Percentiles rank a stretch among this genome's conserved stretches.
These are phyloP conservation scores for Bettongia penicillata DNA, from an alignment of 2,113 vertebrate genomes.

Conservation along the genomic window DNA sequence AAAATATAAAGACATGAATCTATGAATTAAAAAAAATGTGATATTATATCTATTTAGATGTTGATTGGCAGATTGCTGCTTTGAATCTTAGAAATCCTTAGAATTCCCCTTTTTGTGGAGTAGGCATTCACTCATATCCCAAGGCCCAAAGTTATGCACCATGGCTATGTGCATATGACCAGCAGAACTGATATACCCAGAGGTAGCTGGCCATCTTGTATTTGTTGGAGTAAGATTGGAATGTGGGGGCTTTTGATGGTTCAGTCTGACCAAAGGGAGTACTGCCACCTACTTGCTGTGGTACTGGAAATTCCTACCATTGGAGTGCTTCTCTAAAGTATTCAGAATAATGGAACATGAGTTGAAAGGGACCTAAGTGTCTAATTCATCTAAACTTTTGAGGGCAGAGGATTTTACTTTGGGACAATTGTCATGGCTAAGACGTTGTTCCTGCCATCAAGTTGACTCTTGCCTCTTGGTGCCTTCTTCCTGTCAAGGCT, in stretches of 20 bases:
- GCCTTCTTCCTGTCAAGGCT: not conserved
- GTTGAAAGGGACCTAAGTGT: not conserved
- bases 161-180: not conserved
- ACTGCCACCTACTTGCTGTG: not conserved
- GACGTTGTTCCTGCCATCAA: not conserved
- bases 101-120: not conserved
- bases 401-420: not conserved
- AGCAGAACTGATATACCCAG: not conserved
- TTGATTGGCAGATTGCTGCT: not conserved
- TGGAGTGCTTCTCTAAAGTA: not conserved
- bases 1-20: not conserved
- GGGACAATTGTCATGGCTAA: not conserved
- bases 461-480: not conserved
- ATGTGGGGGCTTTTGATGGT: not conserved
- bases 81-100: not conserved
- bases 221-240: not conserved
- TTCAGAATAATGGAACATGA: not conserved
- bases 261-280: not conserved
- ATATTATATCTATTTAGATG: not conserved
- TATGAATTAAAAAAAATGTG: not conserved
- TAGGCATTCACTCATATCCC: not conserved
- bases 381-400: not conserved
- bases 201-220: not conserved
- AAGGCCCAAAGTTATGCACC: not conserved
- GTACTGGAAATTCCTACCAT: not conserved